Evolutionary conservation across 2,113 vertebrate genomes (phyloP).

Genomic region (Dolichotis patagonum): DNA sequence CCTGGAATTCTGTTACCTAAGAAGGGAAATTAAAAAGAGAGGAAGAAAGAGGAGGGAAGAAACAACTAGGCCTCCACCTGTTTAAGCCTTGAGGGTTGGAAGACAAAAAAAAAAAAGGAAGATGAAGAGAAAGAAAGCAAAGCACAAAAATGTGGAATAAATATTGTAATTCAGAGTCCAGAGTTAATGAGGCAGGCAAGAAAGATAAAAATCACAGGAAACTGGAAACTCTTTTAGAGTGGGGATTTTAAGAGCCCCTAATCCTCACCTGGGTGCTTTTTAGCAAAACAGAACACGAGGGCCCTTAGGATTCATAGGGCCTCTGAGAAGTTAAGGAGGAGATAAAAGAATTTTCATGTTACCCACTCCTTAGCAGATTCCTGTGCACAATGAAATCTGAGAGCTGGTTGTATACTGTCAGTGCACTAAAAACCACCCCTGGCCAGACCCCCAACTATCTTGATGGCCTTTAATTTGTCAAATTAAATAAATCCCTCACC

Average conservation of each 20-base stretch:
- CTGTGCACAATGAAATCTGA: background rate
- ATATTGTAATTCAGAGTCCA: background rate
- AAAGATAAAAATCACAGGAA: background rate
- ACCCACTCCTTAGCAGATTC: background rate
- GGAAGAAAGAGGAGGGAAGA: background rate
- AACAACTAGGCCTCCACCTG: background rate
- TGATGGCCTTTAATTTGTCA: constrained; percentile 4
- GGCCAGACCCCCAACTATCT: rapidly evolving
- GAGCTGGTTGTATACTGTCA: background rate
- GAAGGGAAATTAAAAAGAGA: constrained; percentile 41
- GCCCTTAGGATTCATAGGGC: background rate
- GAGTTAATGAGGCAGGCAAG: background rate
- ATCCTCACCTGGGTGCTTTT: background rate
- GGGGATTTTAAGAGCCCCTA: background rate
- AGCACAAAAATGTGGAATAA: background rate
- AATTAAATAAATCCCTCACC: background rate
- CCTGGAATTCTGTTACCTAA: constrained; percentile 25
- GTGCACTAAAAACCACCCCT: background rate
- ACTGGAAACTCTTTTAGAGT: background rate
- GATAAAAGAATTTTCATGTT: background rate
- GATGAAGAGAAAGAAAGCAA: background rate
- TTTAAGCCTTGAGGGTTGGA: background rate
- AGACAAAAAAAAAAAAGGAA: background rate
- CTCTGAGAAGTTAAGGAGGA: background rate
- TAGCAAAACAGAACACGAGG: background rate